A percentile compares a stretch with the other conserved stretches of the same genome.
Conservation (phyloP, 1,140 invertebrate species). For the Drosophila punjabiensis region DNA sequence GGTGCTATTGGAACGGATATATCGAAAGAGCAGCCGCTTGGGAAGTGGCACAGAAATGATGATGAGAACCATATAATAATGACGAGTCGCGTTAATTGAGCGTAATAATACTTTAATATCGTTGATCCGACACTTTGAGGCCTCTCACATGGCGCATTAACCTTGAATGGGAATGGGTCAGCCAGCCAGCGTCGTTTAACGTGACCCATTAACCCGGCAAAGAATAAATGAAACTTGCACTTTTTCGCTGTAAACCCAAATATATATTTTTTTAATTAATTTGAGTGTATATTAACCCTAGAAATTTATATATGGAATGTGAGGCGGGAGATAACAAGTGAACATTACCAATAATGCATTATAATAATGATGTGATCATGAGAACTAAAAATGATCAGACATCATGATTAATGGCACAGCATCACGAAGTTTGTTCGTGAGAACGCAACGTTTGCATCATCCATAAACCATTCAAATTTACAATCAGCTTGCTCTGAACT, state of each 20-base stretch:
- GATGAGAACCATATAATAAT: conserved; percentile 17
- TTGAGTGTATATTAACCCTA: not conserved
- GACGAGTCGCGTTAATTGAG: conserved; percentile 28
- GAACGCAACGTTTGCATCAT: conserved; percentile 26
- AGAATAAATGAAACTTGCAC: conserved; percentile 20
- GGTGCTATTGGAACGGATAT: not conserved
- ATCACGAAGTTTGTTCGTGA: conserved; percentile 39
- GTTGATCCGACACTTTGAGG: conserved; percentile 28
- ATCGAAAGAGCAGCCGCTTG: not conserved
- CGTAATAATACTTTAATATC: conserved; percentile 27
- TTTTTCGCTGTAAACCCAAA: conserved; percentile 3
- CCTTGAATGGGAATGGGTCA: conserved; percentile 28
- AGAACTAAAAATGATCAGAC: conserved; percentile 28
- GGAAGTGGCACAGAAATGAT: not conserved
- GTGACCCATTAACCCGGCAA: conserved; percentile 23
- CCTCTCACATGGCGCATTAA: conserved; percentile 33
- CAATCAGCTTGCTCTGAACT: conserved; percentile 13
- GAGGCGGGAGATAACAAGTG: not conserved
- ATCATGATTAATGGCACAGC: conserved; percentile 45
- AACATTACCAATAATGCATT: not conserved
- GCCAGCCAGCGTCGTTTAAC: conserved; percentile 4
- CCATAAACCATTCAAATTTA: conserved; percentile 22
- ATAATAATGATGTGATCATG: conserved; percentile 26
- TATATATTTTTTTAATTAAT: not conserved
- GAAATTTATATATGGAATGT: not conserved